Conservation (phyloP, 2,113 vertebrate genomes). For the Danionella cerebrum region DNA sequence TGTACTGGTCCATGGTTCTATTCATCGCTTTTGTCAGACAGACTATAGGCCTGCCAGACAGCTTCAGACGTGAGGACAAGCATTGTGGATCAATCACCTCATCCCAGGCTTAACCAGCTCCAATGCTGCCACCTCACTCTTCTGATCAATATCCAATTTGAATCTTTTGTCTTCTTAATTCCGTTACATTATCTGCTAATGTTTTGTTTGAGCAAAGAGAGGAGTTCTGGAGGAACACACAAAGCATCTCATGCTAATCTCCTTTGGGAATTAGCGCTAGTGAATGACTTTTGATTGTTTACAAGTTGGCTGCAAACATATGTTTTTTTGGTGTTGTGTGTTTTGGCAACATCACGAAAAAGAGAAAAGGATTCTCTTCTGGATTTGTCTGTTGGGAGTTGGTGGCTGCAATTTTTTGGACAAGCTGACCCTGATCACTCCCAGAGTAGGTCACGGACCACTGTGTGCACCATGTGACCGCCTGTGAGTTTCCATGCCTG, state of each 20-base stretch:
- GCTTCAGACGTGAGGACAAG: slow-evolving; percentile 39
- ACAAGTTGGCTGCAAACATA: neutral
- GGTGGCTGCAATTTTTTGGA: neutral
- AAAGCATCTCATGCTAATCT: slow-evolving; percentile 60
- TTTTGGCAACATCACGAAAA: neutral
- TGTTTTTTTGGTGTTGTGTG: neutral
- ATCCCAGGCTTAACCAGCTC: slow-evolving; percentile 50
- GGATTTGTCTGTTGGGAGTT: neutral
- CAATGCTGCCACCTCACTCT: slow-evolving; percentile 53
- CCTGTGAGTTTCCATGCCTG: slow-evolving; percentile 14
- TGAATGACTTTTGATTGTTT: slow-evolving; percentile 10
- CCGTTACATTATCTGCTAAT: slow-evolving; percentile 49
- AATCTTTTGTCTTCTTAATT: slow-evolving; percentile 65
- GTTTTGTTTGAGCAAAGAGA: slow-evolving; percentile 28
- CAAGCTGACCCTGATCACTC: neutral
- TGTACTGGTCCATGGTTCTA: neutral
- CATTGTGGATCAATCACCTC: slow-evolving; percentile 60
- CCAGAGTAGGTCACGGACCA: neutral
- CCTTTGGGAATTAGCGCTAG: slow-evolving; percentile 59
- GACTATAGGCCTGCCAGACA: slow-evolving; percentile 21
- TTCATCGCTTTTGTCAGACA: slow-evolving; percentile 22
- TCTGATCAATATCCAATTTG: slow-evolving; percentile 68
- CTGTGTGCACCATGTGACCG: neutral
- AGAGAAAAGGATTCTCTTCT: too few species aligned
- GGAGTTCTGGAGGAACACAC: slow-evolving; percentile 29